A percentile compares a stretch with the other conserved stretches of the same genome.
Conservation (phyloP, 2,797 vertebrate genomes). For the Erethizon dorsatum region DNA sequence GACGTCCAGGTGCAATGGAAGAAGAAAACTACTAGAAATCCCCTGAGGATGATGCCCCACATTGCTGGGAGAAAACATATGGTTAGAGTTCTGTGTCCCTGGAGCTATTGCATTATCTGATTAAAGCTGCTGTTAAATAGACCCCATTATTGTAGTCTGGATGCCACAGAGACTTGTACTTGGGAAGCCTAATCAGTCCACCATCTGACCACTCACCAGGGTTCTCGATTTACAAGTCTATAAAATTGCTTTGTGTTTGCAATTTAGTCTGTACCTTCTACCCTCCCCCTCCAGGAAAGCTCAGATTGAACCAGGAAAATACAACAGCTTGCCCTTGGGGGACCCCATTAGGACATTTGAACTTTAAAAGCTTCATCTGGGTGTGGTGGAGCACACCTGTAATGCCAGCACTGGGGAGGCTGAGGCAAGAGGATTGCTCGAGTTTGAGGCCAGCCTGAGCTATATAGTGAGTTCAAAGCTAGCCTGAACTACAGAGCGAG, state of each 20-base stretch:
- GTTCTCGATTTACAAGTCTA: slow-evolving; percentile 70
- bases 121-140: slow-evolving; percentile 81
- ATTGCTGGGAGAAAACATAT: slow-evolving; percentile 62
- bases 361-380: slow-evolving; percentile 30
- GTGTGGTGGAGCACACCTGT: neutral
- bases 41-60: slow-evolving; percentile 46
- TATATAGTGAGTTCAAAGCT: neutral
- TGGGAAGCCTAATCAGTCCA: slow-evolving; percentile 44
- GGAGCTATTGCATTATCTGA: slow-evolving; percentile 74
- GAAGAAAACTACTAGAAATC: slow-evolving; percentile 72
- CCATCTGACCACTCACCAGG: slow-evolving; percentile 70
- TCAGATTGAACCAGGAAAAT: slow-evolving; percentile 53
- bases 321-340: slow-evolving; percentile 17
- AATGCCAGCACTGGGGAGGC: neutral
- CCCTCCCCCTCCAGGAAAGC: slow-evolving; percentile 18
- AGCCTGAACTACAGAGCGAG: neutral
- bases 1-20: slow-evolving; percentile 77
- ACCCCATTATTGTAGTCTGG: slow-evolving; percentile 71
- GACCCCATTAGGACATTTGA: neutral
- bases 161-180: slow-evolving; percentile 64
- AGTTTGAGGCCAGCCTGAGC: neutral
- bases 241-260: slow-evolving; percentile 55
- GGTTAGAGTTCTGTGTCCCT: slow-evolving; percentile 65
- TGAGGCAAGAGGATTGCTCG: neutral
- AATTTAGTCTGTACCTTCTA: slow-evolving; percentile 40